Evolutionary conservation across 2,888 invertebrate genomes (phyloP).

Genomic region (Lobophora halterata): DNA sequence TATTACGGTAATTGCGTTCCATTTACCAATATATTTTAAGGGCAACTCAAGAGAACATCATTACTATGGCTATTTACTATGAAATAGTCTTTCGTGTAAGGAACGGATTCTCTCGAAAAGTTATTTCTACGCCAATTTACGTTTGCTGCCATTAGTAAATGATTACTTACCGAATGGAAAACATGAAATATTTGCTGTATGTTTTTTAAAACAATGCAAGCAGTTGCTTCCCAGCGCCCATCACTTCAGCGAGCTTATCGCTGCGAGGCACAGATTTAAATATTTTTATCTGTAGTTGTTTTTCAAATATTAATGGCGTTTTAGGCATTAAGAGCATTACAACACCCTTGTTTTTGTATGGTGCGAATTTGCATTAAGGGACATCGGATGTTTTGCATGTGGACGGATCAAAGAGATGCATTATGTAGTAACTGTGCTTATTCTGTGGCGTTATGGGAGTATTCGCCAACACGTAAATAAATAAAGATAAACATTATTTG

Average conservation of each 20-base stretch:
- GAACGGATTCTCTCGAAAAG: no score
- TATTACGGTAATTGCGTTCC: conserved; percentile 43
- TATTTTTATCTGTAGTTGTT: conserved; percentile 74
- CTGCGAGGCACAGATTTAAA: conserved; percentile 49
- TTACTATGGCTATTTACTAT: no score
- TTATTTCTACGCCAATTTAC: no score
- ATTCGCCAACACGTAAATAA: conserved; percentile 76
- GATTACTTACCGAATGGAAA: no score
- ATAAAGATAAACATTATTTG: conserved; percentile 65
- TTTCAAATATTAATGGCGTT: conserved; percentile 77
- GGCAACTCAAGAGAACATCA: background rate
- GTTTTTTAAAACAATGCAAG: background rate
- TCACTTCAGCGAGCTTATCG: conserved; percentile 41
- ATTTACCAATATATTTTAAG: conserved; percentile 18
- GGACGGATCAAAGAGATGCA: conserved; percentile 60
- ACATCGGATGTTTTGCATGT: conserved; percentile 55
- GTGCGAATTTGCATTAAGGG: conserved; percentile 66
- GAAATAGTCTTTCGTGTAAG: no score
- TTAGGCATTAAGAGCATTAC: conserved; percentile 72
- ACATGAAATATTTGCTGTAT: no score
- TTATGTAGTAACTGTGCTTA: no score
- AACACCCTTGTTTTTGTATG: conserved; percentile 72
- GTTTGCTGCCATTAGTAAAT: no score
- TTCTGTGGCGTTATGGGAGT: no score
- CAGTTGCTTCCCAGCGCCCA: conserved; percentile 21